Conservation (phyloP, 2,888 invertebrate species). For the Tachystola acroxantha region DNA sequence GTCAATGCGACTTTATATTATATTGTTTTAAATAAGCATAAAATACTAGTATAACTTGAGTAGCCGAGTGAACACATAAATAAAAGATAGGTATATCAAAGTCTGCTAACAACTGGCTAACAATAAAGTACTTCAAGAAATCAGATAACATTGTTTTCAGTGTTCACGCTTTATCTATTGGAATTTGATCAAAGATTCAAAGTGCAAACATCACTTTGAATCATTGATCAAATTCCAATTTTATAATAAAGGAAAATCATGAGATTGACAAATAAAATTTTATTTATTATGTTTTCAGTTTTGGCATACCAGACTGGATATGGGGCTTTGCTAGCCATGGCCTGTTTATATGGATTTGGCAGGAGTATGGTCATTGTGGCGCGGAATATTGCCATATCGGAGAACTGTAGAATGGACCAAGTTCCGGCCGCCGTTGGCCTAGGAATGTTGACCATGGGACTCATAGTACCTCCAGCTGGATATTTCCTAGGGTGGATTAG, state of each 20-base stretch:
- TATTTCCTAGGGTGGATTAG: constrained; percentile 82
- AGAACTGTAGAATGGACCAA: constrained; percentile 75
- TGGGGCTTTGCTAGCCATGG: constrained; percentile 68
- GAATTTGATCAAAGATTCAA: constrained; percentile 14
- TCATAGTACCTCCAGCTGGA: constrained; percentile 82
- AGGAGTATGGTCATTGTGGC: constrained; percentile 86
- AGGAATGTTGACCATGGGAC: constrained; percentile 84
- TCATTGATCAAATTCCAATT: no score
- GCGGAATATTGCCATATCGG: constrained; percentile 83
- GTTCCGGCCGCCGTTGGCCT: constrained; percentile 85
- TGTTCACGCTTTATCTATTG: constrained; percentile 10
- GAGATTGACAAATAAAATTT: no score
- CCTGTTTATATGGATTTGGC: constrained; percentile 82
- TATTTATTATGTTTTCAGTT: constrained; percentile 56
- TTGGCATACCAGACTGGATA: constrained; percentile 79
- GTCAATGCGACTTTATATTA: no score
- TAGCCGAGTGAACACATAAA: no score
- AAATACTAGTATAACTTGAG: no score
- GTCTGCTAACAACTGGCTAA: no score
- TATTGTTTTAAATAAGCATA: no score
- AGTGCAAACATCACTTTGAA: background rate
- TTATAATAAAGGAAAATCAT: no score
- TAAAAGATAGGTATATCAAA: no score
- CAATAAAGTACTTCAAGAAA: background rate
- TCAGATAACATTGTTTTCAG: constrained; percentile 5